These are phyloP conservation scores for Catostylus mosaicus DNA, from an alignment of 30 jellyfish, hydroid and myxozoan genomes.

Conservation along the genomic window DNA sequence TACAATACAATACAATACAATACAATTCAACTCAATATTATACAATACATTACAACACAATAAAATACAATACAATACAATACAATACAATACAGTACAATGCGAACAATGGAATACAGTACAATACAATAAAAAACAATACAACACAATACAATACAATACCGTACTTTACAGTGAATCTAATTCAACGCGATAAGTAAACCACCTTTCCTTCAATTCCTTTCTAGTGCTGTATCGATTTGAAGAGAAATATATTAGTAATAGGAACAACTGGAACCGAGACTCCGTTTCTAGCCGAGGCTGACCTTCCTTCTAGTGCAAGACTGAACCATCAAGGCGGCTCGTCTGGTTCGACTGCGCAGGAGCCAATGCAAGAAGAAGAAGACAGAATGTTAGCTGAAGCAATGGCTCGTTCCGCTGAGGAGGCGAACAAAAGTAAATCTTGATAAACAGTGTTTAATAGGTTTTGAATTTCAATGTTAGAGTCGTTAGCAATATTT, in stretches of 20 bases:
- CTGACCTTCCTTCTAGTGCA: slow-evolving; percentile 97
- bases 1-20: background rate
- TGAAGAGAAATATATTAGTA: slow-evolving; percentile 71
- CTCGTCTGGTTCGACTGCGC: slow-evolving; percentile 42
- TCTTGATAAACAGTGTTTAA: too few relatives aligned
- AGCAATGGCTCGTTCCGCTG: slow-evolving; percentile 83
- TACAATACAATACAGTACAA: background rate
- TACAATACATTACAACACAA: background rate
- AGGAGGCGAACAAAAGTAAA: slow-evolving; percentile 36
- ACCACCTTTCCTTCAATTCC: background rate
- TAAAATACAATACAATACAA: background rate
- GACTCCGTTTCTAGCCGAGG: slow-evolving; percentile 88
- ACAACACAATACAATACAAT: background rate
- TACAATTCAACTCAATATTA: background rate
- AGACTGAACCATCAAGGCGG: slow-evolving; percentile 68
- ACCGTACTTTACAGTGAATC: background rate
- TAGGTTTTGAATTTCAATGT: too few relatives aligned
- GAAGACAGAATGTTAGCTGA: slow-evolving; percentile 96
- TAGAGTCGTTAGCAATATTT: too few relatives aligned
- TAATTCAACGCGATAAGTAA: background rate
- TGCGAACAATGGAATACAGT: background rate
- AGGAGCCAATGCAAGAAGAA: slow-evolving; percentile 76
- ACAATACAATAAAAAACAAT: background rate
- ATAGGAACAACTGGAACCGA: slow-evolving; percentile 94
- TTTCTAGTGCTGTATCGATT: slow-evolving; percentile 95